Evolutionary conservation across 2,113 vertebrate genomes (phyloP).

Genomic region (Corythornis cristatus): DNA sequence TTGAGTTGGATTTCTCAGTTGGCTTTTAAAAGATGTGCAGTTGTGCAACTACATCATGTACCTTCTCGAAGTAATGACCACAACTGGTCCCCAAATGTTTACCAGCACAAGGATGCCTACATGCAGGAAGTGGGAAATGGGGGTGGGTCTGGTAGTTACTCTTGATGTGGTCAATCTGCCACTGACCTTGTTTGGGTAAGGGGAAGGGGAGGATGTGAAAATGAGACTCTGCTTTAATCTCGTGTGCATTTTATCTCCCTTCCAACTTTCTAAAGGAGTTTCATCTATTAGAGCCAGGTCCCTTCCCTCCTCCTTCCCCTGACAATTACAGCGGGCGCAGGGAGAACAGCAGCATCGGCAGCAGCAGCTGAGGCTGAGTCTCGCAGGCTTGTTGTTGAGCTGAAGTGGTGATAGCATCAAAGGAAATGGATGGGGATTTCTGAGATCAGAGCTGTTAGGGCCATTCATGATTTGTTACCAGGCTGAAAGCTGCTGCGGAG

Average conservation of each 20-base stretch:
- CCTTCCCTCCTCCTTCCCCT: slow-evolving; percentile 19
- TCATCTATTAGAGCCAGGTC: slow-evolving; percentile 35
- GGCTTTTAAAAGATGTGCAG: slow-evolving; percentile 73
- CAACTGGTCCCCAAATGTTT: slow-evolving; percentile 81
- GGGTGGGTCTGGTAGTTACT: slow-evolving; percentile 79
- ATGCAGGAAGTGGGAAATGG: slow-evolving; percentile 79
- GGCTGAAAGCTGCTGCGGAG: slow-evolving; percentile 48
- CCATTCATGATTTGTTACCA: slow-evolving; percentile 68
- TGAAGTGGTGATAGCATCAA: slow-evolving; percentile 66
- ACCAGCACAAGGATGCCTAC: slow-evolving; percentile 81
- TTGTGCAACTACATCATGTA: slow-evolving; percentile 69
- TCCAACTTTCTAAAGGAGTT: slow-evolving; percentile 66
- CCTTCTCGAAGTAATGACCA: slow-evolving; percentile 64
- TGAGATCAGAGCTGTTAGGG: slow-evolving; percentile 68
- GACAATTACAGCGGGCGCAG: background rate
- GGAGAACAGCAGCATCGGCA: background rate
- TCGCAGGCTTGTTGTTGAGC: slow-evolving; percentile 55
- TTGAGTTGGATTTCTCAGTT: slow-evolving; percentile 38
- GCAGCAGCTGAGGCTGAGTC: slow-evolving; percentile 53
- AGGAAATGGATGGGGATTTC: slow-evolving; percentile 71
- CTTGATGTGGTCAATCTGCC: slow-evolving; percentile 95
- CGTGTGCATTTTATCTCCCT: slow-evolving; percentile 70
- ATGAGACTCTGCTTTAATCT: slow-evolving; percentile 76
- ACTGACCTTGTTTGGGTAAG: slow-evolving; percentile 81
- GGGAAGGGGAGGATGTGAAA: slow-evolving; percentile 77